Evolutionary conservation across 1,140 invertebrate genomes (phyloP).

Genomic region (Heterodera carotae): DNA sequence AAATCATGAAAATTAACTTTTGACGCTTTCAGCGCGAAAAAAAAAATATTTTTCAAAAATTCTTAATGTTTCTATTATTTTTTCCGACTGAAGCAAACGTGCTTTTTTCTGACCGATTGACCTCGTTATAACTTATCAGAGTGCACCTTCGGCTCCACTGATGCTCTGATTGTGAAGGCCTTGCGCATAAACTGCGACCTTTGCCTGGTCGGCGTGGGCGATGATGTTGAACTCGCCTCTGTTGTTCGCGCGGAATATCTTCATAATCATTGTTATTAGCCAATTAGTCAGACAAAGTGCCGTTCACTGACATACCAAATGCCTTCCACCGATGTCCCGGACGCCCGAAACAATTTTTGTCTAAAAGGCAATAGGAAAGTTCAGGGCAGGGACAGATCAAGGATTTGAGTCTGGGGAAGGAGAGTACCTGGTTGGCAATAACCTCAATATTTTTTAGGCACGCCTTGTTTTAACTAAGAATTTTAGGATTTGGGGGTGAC

Average conservation of each 20-base stretch:
- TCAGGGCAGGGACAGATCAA: neutral
- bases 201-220: slow-evolving; percentile 21
- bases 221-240: slow-evolving; percentile 14
- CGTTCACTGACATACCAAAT: slow-evolving; percentile 3
- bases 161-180: slow-evolving; percentile 22
- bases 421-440: too few species aligned
- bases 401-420: neutral
- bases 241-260: slow-evolving; percentile 27
- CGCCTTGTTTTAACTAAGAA: too few species aligned
- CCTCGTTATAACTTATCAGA: too few species aligned
- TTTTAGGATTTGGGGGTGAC: too few species aligned
- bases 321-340: slow-evolving; percentile 28
- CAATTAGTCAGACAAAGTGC: slow-evolving; percentile 2
- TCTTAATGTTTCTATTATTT: too few species aligned
- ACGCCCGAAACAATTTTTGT: slow-evolving; percentile 13
- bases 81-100: too few species aligned
- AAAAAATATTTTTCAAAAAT: too few species aligned
- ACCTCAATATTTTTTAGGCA: too few species aligned
- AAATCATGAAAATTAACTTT: too few species aligned
- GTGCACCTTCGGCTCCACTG: neutral
- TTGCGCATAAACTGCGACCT: slow-evolving; percentile 16
- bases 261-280: too few species aligned
- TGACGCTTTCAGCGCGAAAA: too few species aligned
- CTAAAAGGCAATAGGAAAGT: neutral
- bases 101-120: too few species aligned